These are phyloP conservation scores for Dromaius novaehollandiae DNA, from an alignment of 2,113 vertebrate genomes.

Conservation along the genomic window DNA sequence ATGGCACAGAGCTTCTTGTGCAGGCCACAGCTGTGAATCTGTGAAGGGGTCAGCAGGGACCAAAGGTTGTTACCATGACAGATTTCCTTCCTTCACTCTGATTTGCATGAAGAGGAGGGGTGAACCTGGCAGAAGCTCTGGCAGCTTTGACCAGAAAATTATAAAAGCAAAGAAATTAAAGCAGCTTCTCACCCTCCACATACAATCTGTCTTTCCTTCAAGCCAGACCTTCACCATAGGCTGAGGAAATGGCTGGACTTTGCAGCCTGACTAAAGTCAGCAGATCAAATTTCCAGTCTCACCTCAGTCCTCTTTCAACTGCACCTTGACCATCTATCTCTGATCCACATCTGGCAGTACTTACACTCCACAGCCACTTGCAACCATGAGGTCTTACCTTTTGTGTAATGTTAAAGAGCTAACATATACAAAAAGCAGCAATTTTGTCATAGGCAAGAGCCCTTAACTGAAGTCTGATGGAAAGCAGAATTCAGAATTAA, in stretches of 20 bases:
- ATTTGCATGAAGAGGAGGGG: neutral
- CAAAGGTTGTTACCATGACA: neutral
- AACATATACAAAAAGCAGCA: neutral
- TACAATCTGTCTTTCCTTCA: neutral
- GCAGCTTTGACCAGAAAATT: neutral
- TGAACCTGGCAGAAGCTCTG: neutral
- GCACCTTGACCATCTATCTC: neutral
- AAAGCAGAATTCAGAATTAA: neutral
- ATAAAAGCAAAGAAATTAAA: neutral
- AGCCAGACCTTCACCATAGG: neutral
- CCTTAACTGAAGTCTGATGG: neutral
- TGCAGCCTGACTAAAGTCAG: neutral
- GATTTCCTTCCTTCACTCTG: neutral
- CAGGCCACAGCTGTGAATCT: neutral
- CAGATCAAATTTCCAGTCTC: neutral
- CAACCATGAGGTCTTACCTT: neutral
- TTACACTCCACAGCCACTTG: neutral
- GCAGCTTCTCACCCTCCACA: neutral
- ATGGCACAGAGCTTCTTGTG: neutral
- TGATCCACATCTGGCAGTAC: neutral
- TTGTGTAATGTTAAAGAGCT: neutral
- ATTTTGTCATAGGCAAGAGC: neutral
- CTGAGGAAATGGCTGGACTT: neutral
- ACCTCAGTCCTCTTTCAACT: neutral
- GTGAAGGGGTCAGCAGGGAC: neutral